phyloP scores from a whole-genome alignment of 2,113 vertebrate genomes.

The Aptenodytes forsteri region DNA sequence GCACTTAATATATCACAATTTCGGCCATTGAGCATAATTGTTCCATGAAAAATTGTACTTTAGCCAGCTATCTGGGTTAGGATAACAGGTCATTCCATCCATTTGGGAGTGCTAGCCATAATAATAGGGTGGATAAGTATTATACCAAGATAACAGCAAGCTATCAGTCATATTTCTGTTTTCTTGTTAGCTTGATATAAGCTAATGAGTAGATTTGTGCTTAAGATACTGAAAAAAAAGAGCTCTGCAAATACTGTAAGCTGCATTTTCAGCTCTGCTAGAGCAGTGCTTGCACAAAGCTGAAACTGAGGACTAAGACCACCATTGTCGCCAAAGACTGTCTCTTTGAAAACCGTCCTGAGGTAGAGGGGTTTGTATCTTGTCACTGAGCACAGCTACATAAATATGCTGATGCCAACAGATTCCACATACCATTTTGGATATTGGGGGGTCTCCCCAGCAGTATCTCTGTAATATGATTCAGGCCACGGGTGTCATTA shows the following conservation, averaged over 20 bases:
- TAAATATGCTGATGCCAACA: neutral
- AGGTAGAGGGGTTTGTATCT: neutral
- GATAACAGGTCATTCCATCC: neutral
- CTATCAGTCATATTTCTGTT: neutral
- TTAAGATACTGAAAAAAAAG: neutral
- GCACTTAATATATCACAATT: neutral
- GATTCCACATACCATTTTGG: accelerated
- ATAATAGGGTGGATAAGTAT: conserved; percentile 26
- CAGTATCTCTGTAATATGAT: neutral
- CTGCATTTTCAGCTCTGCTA: neutral
- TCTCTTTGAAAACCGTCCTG: neutral
- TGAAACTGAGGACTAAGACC: neutral
- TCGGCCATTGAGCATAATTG: neutral
- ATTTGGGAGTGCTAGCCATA: conserved; percentile 41
- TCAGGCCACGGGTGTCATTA: neutral
- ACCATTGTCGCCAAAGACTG: neutral
- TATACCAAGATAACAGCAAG: neutral
- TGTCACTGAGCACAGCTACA: neutral
- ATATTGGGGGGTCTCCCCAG: neutral
- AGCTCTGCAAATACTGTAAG: neutral
- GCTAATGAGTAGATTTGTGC: neutral
- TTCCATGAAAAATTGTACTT: neutral
- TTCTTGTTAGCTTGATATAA: neutral
- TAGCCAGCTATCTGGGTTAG: neutral
- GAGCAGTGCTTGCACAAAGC: neutral